Conservation (phyloP, 53 echinoderm and acorn worm genomes). For the Henricia sp. region DNA sequence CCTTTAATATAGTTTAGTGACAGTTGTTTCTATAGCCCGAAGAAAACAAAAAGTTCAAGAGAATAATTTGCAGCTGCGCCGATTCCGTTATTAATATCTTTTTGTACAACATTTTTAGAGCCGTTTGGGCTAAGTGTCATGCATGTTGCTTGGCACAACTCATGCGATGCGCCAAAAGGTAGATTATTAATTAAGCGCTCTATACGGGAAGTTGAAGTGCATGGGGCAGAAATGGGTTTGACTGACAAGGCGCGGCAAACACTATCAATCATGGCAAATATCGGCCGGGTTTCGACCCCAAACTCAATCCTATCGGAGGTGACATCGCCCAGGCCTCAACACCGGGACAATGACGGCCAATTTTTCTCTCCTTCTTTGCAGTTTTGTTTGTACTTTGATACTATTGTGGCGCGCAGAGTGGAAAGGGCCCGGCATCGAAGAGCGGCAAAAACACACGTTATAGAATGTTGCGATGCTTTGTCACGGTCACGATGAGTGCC, state of each 20-base stretch:
- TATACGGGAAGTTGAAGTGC: too few species aligned
- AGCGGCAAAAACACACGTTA: neutral
- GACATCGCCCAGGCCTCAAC: neutral
- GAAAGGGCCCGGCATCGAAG: neutral
- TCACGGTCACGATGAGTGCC: neutral
- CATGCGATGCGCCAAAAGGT: too few species aligned
- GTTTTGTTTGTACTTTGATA: slow-evolving; percentile 28
- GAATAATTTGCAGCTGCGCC: too few species aligned
- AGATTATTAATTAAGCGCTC: too few species aligned
- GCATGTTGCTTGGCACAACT: too few species aligned
- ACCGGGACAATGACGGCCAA: neutral
- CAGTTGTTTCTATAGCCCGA: too few species aligned
- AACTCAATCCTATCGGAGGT: slow-evolving; percentile 18
- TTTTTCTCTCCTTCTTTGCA: neutral
- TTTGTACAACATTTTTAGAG: too few species aligned
- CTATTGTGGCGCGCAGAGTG: neutral
- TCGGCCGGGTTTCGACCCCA: neutral
- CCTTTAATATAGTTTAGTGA: too few species aligned
- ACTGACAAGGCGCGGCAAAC: slow-evolving; percentile 21
- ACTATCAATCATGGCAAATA: slow-evolving; percentile 18
- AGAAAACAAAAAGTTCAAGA: too few species aligned
- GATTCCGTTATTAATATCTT: too few species aligned
- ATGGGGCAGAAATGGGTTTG: slow-evolving; percentile 8
- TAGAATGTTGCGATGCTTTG: neutral
- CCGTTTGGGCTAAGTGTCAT: too few species aligned